Evolutionary conservation across 2,113 vertebrate species (phyloP), one percentile per base, ranked within the genome.

Genomic region (Notiomystis cincta): DNA sequence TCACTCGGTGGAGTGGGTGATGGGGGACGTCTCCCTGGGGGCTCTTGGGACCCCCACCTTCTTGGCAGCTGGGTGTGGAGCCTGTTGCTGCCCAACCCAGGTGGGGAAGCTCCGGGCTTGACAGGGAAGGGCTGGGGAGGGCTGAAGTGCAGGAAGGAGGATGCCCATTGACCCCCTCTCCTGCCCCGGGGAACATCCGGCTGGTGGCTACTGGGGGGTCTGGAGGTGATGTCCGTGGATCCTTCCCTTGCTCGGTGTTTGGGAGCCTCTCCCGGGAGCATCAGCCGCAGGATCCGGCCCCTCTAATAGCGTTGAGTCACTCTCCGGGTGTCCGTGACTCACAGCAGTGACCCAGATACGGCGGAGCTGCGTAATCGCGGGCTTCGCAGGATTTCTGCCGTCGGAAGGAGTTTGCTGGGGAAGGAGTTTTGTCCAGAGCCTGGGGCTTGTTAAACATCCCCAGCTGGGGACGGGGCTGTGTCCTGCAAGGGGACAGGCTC

Each of bases 291-390:
- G 78, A 76, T 85, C 76, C 2, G 50, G 60, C 89, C 91, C 80
- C 37, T 64, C 66, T 56, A 12, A 76, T 28, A 58, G 64, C 54
- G 40, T 87, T 95, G 96, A 97, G 87, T 97, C 95, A 96, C 94
- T 90, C 90, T 50, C 86, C 8, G 81, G 79, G 87, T 96, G 96
- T 91, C 79, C 16, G 38, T 97, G 96, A 96, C 87, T 96, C 90
- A 96, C 89, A 15, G 95, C 94, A 23, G n/a, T 90, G 90, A 96
- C 96, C 95, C 93, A 97, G 92, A 94, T 95, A 93, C 31, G 3
- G 67, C 47, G 4, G 90, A 82, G 88, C 93, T 86, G 84, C 13
- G 67, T 48, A 70, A 87, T 20, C 45, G 12, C 17, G 51, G 87
- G 24, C 82, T 92, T 73, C 9, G 73, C 9, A 80, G 83, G 56